These are phyloP conservation scores for Netelia virgata DNA, from an alignment of 2,888 invertebrate species.

Conservation along the genomic window DNA sequence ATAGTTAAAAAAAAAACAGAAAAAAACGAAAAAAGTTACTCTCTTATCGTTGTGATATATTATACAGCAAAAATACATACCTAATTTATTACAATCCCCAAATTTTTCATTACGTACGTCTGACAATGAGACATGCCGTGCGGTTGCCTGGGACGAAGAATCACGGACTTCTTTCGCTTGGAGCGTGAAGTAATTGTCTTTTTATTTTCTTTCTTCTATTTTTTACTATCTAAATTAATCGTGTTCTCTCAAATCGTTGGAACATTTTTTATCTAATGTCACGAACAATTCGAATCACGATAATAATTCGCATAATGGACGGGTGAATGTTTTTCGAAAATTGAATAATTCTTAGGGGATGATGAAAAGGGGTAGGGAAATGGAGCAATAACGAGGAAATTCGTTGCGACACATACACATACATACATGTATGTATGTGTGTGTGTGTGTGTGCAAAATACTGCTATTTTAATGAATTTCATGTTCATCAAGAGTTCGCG, in stretches of 20 bases:
- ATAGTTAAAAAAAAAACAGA: conserved; percentile 35
- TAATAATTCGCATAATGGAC: neutral
- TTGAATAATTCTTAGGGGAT: neutral
- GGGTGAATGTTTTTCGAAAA: neutral
- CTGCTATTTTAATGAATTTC: conserved; percentile 39
- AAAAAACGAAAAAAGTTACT: conserved; percentile 63
- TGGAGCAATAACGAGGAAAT: conserved; percentile 34
- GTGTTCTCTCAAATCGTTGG: conserved; percentile 30
- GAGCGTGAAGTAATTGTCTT: neutral
- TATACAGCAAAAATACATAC: conserved; percentile 43
- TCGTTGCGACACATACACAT: conserved; percentile 9
- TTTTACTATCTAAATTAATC: too few relatives aligned
- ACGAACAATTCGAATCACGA: neutral
- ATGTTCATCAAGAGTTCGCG: conserved; percentile 37
- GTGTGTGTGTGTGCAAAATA: neutral
- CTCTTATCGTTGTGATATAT: conserved; percentile 70
- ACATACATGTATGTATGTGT: neutral
- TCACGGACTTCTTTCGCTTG: neutral
- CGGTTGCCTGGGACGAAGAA: conserved; percentile 42
- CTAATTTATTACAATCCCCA: conserved; percentile 66
- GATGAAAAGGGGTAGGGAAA: neutral
- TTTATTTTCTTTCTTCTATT: neutral
- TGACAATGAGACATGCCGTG: conserved; percentile 58
- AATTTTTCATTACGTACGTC: conserved; percentile 64
- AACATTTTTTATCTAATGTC: conserved; percentile 26